Evolutionary conservation across 1,140 invertebrate genomes (phyloP).

Genomic region (Lysiphlebus fabarum): DNA sequence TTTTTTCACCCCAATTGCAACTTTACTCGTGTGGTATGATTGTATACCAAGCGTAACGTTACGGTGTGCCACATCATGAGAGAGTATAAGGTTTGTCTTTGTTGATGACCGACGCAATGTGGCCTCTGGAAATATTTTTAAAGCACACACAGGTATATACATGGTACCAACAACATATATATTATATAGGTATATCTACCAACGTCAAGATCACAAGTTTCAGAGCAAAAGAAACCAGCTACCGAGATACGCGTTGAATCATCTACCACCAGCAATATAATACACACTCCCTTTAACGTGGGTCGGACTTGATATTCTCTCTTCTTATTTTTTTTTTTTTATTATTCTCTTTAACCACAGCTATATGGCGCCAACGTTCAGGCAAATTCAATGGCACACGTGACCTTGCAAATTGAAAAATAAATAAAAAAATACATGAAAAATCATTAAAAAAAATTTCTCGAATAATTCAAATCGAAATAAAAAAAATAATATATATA

Average conservation of each 20-base stretch:
- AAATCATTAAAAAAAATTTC: no score
- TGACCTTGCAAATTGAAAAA: no score
- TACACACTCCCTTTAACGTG: not conserved
- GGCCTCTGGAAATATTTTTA: not conserved
- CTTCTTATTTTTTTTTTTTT: no score
- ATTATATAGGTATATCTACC: conserved; percentile 1
- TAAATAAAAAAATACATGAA: no score
- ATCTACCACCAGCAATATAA: conserved; percentile 10
- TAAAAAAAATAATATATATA: no score
- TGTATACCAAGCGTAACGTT: conserved; percentile 13
- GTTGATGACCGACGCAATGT: conserved; percentile 12
- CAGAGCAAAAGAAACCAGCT: conserved; percentile 11
- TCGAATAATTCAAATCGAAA: no score
- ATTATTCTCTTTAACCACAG: no score
- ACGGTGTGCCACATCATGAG: conserved; percentile 13
- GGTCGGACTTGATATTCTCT: not conserved
- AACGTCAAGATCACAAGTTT: not conserved
- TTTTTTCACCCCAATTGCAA: not conserved
- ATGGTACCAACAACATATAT: not conserved
- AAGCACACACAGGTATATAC: conserved; percentile 10
- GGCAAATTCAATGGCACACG: no score
- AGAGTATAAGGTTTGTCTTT: conserved; percentile 12
- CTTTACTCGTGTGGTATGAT: conserved; percentile 10
- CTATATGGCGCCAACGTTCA: no score
- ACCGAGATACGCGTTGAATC: conserved; percentile 22